Conservation (phyloP, 2,113 vertebrate species). For the Herpailurus yagouaroundi region DNA sequence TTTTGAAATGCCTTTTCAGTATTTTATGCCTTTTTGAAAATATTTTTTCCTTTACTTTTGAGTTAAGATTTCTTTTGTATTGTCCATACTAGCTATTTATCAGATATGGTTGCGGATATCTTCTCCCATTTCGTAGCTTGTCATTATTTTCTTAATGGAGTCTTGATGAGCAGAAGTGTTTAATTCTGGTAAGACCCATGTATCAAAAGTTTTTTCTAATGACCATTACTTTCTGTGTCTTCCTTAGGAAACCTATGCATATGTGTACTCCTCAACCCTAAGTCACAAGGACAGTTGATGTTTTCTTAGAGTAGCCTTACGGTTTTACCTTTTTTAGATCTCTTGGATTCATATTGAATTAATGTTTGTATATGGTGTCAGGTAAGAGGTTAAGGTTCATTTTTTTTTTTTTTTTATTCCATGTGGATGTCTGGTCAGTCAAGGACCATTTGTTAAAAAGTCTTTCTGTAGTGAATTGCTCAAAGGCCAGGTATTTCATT, state of each 20-base stretch:
- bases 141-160: slow-evolving; percentile 20
- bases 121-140: neutral
- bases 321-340: neutral
- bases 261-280: neutral
- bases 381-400: neutral
- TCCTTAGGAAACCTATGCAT: neutral
- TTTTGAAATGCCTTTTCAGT: neutral
- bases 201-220: neutral
- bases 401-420: neutral
- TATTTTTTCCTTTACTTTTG: neutral
- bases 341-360: neutral
- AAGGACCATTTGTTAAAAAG: neutral
- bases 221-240: neutral
- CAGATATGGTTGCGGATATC: neutral
- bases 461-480: neutral
- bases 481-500: neutral
- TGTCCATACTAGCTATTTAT: neutral
- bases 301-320: slow-evolving; percentile 22
- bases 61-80: neutral
- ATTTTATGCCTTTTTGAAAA: neutral
- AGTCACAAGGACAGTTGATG: neutral
- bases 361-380: neutral
- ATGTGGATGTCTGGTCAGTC: neutral
- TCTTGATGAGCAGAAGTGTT: slow-evolving; percentile 6
- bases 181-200: neutral